Conservation (phyloP, 1,140 invertebrate species). For the Drosophila equinoxialis region DNA sequence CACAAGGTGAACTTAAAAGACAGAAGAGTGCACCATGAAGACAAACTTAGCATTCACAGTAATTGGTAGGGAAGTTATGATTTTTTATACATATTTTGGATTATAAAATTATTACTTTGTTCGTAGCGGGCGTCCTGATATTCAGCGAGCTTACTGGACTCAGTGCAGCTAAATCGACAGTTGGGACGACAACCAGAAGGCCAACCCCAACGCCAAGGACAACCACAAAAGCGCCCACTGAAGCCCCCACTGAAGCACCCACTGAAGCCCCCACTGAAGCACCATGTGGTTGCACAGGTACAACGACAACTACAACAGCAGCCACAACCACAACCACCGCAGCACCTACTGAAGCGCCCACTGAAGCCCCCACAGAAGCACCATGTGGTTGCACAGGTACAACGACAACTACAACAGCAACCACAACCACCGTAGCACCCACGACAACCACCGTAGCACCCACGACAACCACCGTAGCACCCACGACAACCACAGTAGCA, state of each 20-base stretch:
- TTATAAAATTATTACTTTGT: not conserved
- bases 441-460: no score
- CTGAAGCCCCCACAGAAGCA: no score
- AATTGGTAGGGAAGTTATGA: not conserved
- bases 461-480: no score
- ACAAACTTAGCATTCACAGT: conserved; percentile 17
- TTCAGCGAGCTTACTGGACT: not conserved
- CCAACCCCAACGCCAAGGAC: no score
- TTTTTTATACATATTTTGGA: not conserved
- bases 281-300: not conserved
- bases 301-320: not conserved
- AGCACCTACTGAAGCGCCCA: no score
- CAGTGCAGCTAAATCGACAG: not conserved
- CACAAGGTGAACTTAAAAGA: conserved; percentile 1
- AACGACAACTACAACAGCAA: not conserved
- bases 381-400: not conserved
- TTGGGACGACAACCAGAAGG: no score
- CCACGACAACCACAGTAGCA: no score
- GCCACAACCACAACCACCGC: no score
- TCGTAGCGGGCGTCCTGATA: conserved; percentile 2
- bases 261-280: no score
- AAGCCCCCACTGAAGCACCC: no score
- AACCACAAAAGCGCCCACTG: no score
- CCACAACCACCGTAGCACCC: no score
- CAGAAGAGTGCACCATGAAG: conserved; percentile 22